These are phyloP conservation scores for Penaeus indicus DNA, from an alignment of 1,140 invertebrate genomes.

Conservation along the genomic window DNA sequence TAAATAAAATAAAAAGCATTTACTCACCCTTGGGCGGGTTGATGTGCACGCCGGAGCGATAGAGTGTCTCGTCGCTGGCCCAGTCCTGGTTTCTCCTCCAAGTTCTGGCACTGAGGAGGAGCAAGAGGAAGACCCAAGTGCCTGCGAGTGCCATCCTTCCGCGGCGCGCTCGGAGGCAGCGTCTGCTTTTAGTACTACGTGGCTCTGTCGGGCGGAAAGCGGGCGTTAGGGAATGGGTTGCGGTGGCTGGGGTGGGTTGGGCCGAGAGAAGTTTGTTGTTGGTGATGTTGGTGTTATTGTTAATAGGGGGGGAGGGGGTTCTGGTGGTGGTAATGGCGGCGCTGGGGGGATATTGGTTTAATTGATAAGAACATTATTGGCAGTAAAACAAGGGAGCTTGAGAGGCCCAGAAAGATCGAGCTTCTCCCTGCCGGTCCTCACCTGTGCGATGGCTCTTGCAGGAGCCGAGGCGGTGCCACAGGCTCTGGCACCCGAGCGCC, in stretches of 20 bases:
- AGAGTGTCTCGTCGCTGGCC: constrained; percentile 92
- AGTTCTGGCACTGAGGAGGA: constrained; percentile 82
- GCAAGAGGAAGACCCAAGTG: constrained; percentile 74
- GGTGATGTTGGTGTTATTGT: too few species aligned
- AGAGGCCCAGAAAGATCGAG: background rate
- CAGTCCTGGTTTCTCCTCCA: constrained; percentile 89
- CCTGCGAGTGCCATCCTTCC: constrained; percentile 69
- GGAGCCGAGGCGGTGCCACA: constrained; percentile 70
- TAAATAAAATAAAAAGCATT: background rate
- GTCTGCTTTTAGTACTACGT: constrained; percentile 52
- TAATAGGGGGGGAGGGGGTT: too few species aligned
- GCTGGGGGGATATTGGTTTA: too few species aligned
- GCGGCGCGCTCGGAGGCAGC: constrained; percentile 70
- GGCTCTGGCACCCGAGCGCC: constrained; percentile 73
- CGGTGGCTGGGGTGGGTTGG: too few species aligned
- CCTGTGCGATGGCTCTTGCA: constrained; percentile 32
- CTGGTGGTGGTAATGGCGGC: too few species aligned
- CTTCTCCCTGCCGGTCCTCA: background rate
- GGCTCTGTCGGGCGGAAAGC: background rate
- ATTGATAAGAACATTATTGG: too few species aligned
- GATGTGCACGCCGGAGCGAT: constrained; percentile 87
- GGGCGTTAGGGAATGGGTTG: too few species aligned
- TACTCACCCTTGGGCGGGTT: constrained; percentile 96
- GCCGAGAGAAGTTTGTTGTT: too few species aligned
- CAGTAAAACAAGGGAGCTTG: background rate